Evolutionary conservation across 2,888 invertebrate species (phyloP), one percentile per base, ranked within the genome.

Genomic region (Napeogenes inachia): DNA sequence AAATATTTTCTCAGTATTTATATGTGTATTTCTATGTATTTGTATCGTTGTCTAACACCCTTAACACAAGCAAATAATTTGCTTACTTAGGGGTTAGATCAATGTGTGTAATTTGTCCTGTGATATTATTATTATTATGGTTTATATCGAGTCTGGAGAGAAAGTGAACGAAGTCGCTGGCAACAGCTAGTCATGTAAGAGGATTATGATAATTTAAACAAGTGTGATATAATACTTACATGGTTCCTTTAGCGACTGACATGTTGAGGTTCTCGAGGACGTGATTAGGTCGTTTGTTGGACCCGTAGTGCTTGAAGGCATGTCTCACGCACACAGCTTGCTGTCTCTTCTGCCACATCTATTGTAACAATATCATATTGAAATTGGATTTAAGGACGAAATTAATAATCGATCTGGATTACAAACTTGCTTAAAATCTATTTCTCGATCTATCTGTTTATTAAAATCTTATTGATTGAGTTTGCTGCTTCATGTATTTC

Each of bases 171-270:
- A 38, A 38, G 38, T 8, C 38, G 38, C 8, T 38, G 1, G 38
- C 8, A 38, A 38, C 8, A 38, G 8, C 10, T 4, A n/a, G 13
- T 13, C 13, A 38, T 30, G 10, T 42, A n/a, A 12, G 13, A 54
- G 33, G 13, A 13, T 6, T 38, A 13, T 13, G 30, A 12, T 3
- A 45, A n/a, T 2, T 12, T 12, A 32, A 45, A 56, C 4, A 13
- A 45, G 42, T n/a, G 30, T 38, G n/a, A 5, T 4, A 10, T 10
- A 38, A 50, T 76, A 94, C 96, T 97, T 87, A 98, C 98, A 98
- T 98, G 69, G 97, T 96, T 76, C 98, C 98, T 85, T 97, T 97
- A 73, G 95, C 95, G 67, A 98, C 98, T 62, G 97, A 97, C 96
- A 98, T 97, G 87, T 95, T 96, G 68, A 98, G 93, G 85, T 97